Evolutionary conservation across 2,888 invertebrate species (phyloP).

Genomic region (Megaustenia siamemsis): DNA sequence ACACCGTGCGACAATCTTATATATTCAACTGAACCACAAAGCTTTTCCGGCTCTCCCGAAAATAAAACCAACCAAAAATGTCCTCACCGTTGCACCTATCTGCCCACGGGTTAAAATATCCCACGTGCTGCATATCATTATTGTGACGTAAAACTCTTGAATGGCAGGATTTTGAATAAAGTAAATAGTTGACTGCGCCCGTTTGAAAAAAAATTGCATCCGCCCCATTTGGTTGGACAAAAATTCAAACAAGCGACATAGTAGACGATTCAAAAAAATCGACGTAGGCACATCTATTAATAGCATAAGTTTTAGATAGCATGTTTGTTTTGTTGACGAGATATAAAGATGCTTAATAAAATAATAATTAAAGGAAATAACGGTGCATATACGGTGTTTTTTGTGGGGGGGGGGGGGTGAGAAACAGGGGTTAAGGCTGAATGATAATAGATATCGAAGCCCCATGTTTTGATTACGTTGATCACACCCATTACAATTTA

Average conservation of each 20-base stretch:
- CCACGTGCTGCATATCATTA: background rate
- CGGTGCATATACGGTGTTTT: too few species aligned
- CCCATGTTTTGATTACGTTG: too few species aligned
- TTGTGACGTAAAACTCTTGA: background rate
- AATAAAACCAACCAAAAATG: background rate
- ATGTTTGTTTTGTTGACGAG: too few species aligned
- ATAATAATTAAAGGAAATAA: too few species aligned
- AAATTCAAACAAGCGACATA: background rate
- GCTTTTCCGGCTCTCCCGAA: background rate
- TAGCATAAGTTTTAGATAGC: too few species aligned
- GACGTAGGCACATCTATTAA: too few species aligned
- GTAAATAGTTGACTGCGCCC: background rate
- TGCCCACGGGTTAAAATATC: background rate
- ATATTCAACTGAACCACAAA: background rate
- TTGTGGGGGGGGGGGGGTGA: too few species aligned
- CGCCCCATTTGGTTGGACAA: background rate
- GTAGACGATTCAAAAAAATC: too few species aligned
- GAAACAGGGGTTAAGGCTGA: too few species aligned
- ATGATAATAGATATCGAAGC: too few species aligned
- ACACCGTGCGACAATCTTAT: background rate
- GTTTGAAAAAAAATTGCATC: background rate
- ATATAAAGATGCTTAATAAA: too few species aligned
- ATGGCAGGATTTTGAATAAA: conserved; percentile 1
- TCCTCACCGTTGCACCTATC: background rate
- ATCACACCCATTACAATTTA: too few species aligned